These are phyloP conservation scores for Pseudochromis fuscus DNA, from an alignment of 2,797 vertebrate species.

Conservation along the genomic window DNA sequence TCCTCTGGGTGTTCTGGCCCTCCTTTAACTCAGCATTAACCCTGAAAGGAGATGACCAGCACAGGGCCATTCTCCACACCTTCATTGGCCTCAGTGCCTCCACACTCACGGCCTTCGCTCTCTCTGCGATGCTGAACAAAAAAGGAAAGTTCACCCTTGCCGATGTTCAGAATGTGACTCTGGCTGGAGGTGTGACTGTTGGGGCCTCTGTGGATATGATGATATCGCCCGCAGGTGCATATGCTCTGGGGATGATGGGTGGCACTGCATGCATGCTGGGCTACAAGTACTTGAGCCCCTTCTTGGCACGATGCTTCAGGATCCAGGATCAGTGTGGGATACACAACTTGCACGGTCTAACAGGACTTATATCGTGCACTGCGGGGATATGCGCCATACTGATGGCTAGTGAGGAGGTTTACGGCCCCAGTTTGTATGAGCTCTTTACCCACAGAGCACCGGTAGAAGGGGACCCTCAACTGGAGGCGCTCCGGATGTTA, in stretches of 20 bases:
- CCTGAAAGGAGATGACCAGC: conserved; percentile 85
- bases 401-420: conserved; percentile 72
- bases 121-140: conserved; percentile 86
- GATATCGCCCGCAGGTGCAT: conserved; percentile 82
- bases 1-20: conserved; percentile 94
- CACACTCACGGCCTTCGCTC: conserved; percentile 84
- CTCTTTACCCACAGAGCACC: conserved; percentile 77
- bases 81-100: conserved; percentile 87
- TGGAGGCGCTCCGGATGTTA: conserved; percentile 69
- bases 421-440: conserved; percentile 79
- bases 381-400: conserved; percentile 84
- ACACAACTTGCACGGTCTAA: conserved; percentile 90
- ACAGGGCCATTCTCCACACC: conserved; percentile 89
- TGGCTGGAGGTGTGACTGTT: conserved; percentile 89
- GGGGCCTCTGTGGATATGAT: conserved; percentile 88
- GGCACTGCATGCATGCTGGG: conserved; percentile 86
- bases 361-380: conserved; percentile 83
- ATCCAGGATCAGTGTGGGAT: conserved; percentile 91
- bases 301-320: conserved; percentile 74
- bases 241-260: conserved; percentile 85
- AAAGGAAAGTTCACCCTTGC: conserved; percentile 85
- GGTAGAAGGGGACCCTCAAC: conserved; percentile 75
- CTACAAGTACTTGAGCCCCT: conserved; percentile 87
- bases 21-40: conserved; percentile 88
- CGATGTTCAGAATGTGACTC: conserved; percentile 90